Percentiles rank a stretch among this genome's conserved stretches.
These are phyloP conservation scores for Actinemys pallida DNA, from an alignment of 2,113 vertebrate genomes.

Conservation along the genomic window DNA sequence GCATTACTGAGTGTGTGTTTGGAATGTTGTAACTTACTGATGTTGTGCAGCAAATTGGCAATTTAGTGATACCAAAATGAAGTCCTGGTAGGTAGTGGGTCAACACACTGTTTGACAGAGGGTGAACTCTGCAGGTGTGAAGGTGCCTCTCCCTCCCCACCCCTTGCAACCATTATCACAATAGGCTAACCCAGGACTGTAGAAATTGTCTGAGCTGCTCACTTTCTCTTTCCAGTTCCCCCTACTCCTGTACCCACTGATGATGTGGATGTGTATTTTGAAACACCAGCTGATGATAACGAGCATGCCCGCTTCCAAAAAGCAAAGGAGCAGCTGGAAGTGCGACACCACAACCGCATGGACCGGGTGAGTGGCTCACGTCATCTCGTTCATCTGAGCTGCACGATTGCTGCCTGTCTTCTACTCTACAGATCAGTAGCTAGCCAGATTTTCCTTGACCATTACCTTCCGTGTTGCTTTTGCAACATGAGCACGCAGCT, in stretches of 20 bases:
- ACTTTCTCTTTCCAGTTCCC: slow-evolving; percentile 70
- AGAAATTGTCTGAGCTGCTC: fast-evolving
- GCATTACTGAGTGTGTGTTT: neutral
- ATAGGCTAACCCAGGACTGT: neutral
- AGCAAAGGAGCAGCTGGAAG: slow-evolving; percentile 97
- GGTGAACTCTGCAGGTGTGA: neutral
- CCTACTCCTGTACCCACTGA: slow-evolving; percentile 90
- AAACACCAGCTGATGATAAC: slow-evolving; percentile 95
- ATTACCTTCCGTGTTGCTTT: neutral
- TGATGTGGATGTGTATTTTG: slow-evolving; percentile 97
- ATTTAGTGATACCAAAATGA: neutral
- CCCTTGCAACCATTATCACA: neutral
- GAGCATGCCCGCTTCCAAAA: slow-evolving; percentile 97
- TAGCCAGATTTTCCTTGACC: neutral
- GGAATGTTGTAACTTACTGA: neutral
- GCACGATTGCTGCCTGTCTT: fast-evolving
- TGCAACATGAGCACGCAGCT: fast-evolving
- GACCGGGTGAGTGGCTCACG: slow-evolving; percentile 84
- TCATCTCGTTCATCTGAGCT: fast-evolving
- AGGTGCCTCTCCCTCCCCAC: slow-evolving; percentile 14
- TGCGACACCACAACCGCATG: slow-evolving; percentile 95
- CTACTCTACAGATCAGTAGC: neutral
- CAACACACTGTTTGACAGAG: neutral
- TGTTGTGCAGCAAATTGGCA: neutral
- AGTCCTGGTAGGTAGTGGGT: neutral